phyloP scores from a whole-genome alignment of 2,797 vertebrate species.

The Champsocephalus gunnari region DNA sequence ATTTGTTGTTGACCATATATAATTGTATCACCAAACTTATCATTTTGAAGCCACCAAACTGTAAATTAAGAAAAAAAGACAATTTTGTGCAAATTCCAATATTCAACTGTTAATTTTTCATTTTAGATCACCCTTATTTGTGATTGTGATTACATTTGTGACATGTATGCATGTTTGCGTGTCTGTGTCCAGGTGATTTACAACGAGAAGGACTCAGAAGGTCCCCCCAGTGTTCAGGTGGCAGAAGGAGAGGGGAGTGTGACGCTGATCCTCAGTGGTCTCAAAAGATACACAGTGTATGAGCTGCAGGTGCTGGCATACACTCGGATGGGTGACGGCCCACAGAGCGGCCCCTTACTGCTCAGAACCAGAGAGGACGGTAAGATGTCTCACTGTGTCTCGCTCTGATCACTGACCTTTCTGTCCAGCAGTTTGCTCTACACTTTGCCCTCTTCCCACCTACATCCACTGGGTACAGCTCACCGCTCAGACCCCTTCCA shows the following conservation, averaged over 20 bases:
- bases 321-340: constrained; percentile 91
- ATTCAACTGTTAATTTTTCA: neutral
- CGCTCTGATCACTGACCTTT: constrained; percentile 32
- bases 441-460: constrained; percentile 19
- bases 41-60: neutral
- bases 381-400: constrained; percentile 55
- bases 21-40: neutral
- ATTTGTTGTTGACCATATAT: neutral
- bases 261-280: constrained; percentile 84
- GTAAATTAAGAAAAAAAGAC: too few species aligned
- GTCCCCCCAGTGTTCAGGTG: constrained; percentile 81
- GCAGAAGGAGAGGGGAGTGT: constrained; percentile 88
- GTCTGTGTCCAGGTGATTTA: constrained; percentile 86
- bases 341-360: constrained; percentile 85
- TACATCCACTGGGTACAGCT: constrained; percentile 14
- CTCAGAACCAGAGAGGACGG: constrained; percentile 93
- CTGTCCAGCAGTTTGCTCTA: constrained; percentile 28
- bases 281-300: constrained; percentile 90
- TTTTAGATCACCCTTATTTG: neutral
- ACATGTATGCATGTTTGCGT: constrained; percentile 4
- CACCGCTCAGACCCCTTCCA: constrained; percentile 19
- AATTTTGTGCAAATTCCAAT: neutral
- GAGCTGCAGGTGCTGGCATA: constrained; percentile 91
- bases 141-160: neutral
- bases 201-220: constrained; percentile 83